Base-by-base conservation (phyloP, 2,797 vertebrate species). In the Protonibea diacanthus region DNA sequence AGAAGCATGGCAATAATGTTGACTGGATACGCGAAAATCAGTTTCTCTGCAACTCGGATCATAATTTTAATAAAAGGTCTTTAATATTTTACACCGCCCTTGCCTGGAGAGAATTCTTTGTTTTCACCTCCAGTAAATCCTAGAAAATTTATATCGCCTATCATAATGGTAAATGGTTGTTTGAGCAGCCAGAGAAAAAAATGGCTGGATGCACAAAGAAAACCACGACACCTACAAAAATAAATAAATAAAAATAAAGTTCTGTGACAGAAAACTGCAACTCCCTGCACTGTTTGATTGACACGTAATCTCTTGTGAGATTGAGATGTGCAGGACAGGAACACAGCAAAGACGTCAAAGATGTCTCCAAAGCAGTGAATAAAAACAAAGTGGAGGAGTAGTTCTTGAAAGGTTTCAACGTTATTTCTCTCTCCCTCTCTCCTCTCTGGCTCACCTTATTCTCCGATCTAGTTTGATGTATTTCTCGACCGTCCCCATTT, bases 261-360 rank as follows among this genome's bases (percentile, higher is more conserved):
- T 45, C 11, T 47, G 21, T 47, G 15, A 71, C 18, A 53, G 38
- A 62, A 67, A 45, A n/a, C n/a, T n/a, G n/a, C n/a, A n/a, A n/a
- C n/a, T n/a, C n/a, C n/a, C 53, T 33, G 53, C n/a, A 45, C 44
- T 25, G 29, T 47, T 58, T 64, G 81, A 83, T 2, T 76, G 82
- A 68, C 64, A 63, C 17, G 42, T 20, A 49, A 73, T 79, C 71
- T 70, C 64, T 29, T n/a, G n/a, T n/a, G n/a, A n/a, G n/a, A n/a
- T n/a, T 1, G 68, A 87, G 83, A 71, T 2, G 52, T 12, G 49
- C 57, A 21, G 59, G 7, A 29, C 45, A 71, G 74, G 71, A 80
- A 72, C 68, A 67, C 65, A 66, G 69, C 27, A 74, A 79, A 79
- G 60, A 75, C 74, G 66, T 74, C 71, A 74, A 76, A 78, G 62